phyloP scores from a whole-genome alignment of 2,888 invertebrate genomes.

The Rhamphomyia laevipes region DNA sequence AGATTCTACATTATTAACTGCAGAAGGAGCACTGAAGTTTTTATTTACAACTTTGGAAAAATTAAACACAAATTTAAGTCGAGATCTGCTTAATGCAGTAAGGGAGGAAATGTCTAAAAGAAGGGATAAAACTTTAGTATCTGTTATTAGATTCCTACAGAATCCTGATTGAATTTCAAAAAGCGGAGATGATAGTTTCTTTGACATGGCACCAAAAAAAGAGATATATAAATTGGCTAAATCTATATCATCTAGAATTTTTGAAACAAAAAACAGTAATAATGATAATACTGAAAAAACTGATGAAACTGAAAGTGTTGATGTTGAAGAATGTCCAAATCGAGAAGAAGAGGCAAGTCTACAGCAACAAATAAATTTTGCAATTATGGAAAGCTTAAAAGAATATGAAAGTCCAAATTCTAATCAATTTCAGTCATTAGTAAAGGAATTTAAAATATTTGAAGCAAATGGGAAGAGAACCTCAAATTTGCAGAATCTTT shows the following conservation, averaged over 20 bases:
- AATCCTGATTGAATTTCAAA: not conserved
- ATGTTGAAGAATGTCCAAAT: too few relatives aligned
- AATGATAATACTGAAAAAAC: too few relatives aligned
- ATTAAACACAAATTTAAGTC: not conserved
- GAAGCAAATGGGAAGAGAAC: too few relatives aligned
- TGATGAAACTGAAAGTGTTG: too few relatives aligned
- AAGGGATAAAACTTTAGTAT: not conserved
- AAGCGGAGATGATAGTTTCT: not conserved
- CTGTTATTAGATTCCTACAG: not conserved
- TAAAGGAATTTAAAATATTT: not conserved
- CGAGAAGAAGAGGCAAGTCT: too few relatives aligned
- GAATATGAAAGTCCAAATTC: not conserved
- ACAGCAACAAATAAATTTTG: not conserved
- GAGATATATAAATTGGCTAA: not conserved
- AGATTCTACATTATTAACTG: conserved; percentile 1
- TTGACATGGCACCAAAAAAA: not conserved
- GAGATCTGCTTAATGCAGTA: not conserved
- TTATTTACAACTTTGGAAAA: not conserved
- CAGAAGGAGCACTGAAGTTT: not conserved
- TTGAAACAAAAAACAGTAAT: too few relatives aligned
- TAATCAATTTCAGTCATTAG: not conserved
- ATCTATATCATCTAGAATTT: not conserved
- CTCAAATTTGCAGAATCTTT: not conserved
- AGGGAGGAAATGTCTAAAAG: not conserved
- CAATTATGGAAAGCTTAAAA: not conserved